Base-by-base conservation (phyloP, 2,797 vertebrate species). In the Vultur gryphus region DNA sequence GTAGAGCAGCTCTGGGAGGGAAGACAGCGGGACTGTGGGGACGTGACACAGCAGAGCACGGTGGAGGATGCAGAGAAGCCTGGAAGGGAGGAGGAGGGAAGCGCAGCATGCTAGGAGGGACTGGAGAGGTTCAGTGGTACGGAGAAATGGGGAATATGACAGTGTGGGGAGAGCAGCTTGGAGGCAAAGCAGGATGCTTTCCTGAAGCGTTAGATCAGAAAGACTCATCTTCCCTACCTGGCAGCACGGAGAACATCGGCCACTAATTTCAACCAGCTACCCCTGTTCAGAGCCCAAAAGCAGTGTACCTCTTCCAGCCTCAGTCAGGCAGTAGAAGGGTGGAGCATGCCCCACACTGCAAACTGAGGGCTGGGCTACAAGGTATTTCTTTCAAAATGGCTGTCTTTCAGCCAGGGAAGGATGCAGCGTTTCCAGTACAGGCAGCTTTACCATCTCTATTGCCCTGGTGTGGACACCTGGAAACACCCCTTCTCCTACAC, bases 211-310 rank as follows among this genome's bases (percentile, higher is more conserved):
- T 41, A 85, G 70, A 48, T 87, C 16, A 87, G 77, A 78, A 93
- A 70, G 71, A 81, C 11, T 52, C n/a, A 9, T 64, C 29, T 84
- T 65, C 70, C 62, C 58, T 76, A 39, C 41, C 35, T 33, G 39
- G 25, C 2, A 11, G 31, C 61, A 83, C 1, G 0, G 48, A 91
- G 35, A 69, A 39, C 15, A 70, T 35, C 0, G 1, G 39, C 7
- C 58, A 48, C 83, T 43, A 10, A 26, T 52, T 52, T 43, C 58
- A 86, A 39, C 10, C 44, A 81, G 57, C 41, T 37, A n/a, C 16
- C 37, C 28, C 25, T 9, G 21, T 58, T 31, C 54, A 25, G 61
- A 80, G 48, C 55, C 77, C 78, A 28, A 46, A 8, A 87, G 16
- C 41, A 67, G 71, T 35, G 26, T 11, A 41, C 9, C 9, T 46